phyloP scores from a whole-genome alignment of 2,888 invertebrate genomes.

The Atethmia centrago region DNA sequence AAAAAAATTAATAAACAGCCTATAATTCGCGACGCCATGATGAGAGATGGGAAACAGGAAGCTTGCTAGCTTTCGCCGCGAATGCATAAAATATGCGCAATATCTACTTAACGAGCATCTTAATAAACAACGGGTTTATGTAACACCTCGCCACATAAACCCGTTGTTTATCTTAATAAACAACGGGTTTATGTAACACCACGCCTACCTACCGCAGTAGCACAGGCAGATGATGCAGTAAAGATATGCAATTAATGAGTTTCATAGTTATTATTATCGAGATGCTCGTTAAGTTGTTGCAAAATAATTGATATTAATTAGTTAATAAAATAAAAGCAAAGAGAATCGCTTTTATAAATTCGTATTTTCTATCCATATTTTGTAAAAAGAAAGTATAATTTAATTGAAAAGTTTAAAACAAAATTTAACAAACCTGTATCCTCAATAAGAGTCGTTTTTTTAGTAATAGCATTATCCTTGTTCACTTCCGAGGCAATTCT shows the following conservation, averaged over 20 bases:
- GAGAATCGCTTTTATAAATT: not conserved
- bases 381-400: not conserved
- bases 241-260: not conserved
- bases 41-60: conserved; percentile 44
- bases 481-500: not conserved
- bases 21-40: not conserved
- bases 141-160: conserved; percentile 37
- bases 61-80: conserved; percentile 43
- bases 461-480: conserved; percentile 19
- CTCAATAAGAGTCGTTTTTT: not conserved
- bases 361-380: not conserved
- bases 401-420: not conserved
- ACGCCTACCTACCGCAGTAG: conserved; percentile 14
- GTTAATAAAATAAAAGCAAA: not conserved
- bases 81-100: conserved; percentile 48
- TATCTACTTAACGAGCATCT: no score
- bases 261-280: not conserved
- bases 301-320: not conserved
- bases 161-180: no score
- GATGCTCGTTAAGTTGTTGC: not conserved
- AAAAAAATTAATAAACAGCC: not conserved
- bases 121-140: conserved; percentile 44
- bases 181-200: conserved; percentile 38
- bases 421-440: conserved; percentile 38
- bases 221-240: conserved; percentile 21